phyloP scores from a whole-genome alignment of 2,797 vertebrate genomes.

The Mus caroli region DNA sequence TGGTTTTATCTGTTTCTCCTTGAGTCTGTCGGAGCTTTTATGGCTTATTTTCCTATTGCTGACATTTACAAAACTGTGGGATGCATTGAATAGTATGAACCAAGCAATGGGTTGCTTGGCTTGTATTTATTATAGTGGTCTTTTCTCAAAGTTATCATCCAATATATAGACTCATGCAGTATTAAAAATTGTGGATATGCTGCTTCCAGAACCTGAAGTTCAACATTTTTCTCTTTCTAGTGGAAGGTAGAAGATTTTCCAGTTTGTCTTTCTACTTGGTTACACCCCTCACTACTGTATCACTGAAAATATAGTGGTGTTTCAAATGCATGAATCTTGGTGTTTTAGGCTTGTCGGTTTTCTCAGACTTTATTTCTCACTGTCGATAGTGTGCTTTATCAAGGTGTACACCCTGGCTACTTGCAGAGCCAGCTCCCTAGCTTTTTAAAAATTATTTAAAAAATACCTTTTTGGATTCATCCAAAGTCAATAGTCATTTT shows the following conservation, averaged over 20 bases:
- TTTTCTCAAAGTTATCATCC: not conserved
- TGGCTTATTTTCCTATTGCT: not conserved
- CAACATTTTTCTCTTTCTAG: not conserved
- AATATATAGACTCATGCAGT: not conserved
- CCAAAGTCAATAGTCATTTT: not conserved
- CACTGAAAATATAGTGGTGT: not conserved
- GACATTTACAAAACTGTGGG: not conserved
- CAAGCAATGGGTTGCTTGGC: not conserved
- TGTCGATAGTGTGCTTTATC: not conserved
- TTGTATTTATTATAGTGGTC: not conserved
- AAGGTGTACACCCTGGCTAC: not conserved
- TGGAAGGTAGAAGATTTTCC: not conserved
- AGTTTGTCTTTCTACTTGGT: conserved; percentile 8
- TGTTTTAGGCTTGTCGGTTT: not conserved
- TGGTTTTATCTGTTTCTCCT: not conserved
- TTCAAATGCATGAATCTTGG: not conserved
- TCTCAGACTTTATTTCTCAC: not conserved
- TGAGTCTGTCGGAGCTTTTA: not conserved
- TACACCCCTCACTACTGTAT: not conserved
- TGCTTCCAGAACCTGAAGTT: not conserved
- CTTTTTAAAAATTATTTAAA: not conserved
- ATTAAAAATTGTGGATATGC: not conserved
- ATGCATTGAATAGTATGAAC: not conserved
- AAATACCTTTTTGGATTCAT: not conserved
- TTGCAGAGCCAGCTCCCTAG: not conserved